Evolutionary conservation across 2,113 vertebrate species (phyloP), one percentile per base, ranked within the genome.

Genomic region (Polypterus bichir): DNA sequence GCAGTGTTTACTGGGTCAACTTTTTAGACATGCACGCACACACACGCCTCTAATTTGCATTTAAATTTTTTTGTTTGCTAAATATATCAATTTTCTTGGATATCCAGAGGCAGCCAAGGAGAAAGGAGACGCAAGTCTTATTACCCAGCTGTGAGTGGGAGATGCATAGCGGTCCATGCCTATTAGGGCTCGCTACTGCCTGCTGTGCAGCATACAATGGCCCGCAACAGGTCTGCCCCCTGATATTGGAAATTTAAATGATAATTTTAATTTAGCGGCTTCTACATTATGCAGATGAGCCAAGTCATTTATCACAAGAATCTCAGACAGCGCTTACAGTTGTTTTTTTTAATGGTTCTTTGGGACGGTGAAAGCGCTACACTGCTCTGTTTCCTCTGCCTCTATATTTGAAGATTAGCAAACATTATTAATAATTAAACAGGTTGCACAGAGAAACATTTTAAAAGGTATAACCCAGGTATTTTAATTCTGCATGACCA

Each of bases 1-100:
- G 27, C 27, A 27, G 27, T 27, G 27, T 27, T 27, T 27, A 27
- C 27, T 27, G 1, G 27, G 27, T 27, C 27, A 2, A 27, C 27
- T 1, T 27, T 27, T 27, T 27, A 27, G 27, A 27, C 27, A 27
- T 27, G 27, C 27, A 27, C 27, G 2, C 27, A 27, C 27, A 27
- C 27, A 27, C 27, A 27, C 77, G 70, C 66, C 71, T 68, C 65
- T 82, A 74, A 85, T 88, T 87, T 84, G 75, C 84, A 79, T 89
- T 88, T 83, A 85, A 83, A 89, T 89, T 76, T 80, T 27, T 79
- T 73, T 74, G 76, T 91, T 88, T 85, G 81, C 87, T 83, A 83
- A 87, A 81, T 83, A 74, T 59, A 64, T 68, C 64, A 71, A 79
- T 78, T 80, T 74, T 78, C 73, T 76, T 63, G 70, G 69, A 57